Evolutionary conservation across 1,140 invertebrate species (phyloP).

Genomic region (Steinernema khuongi): DNA sequence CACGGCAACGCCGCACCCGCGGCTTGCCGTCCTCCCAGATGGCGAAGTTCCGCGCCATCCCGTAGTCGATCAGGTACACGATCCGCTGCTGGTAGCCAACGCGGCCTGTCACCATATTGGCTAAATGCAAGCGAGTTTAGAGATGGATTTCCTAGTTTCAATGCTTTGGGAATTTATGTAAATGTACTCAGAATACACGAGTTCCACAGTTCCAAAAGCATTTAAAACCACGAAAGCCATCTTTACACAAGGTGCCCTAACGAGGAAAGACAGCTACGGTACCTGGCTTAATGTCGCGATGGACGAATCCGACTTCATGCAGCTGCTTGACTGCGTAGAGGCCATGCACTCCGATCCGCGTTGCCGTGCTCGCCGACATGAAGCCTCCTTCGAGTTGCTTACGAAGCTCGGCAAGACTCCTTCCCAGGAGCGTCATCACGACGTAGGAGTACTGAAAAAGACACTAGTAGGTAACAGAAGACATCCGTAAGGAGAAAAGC

Average conservation of each 20-base stretch:
- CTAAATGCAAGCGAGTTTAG: not conserved
- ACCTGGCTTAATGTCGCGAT: slow-evolving; percentile 3
- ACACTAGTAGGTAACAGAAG: too few relatives aligned
- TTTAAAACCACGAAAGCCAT: not conserved
- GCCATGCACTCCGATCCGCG: not conserved
- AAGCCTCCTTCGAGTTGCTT: not conserved
- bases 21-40: slow-evolving; percentile 10
- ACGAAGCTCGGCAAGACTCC: not conserved
- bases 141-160: too few relatives aligned
- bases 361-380: not conserved
- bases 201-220: too few relatives aligned
- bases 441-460: slow-evolving; percentile 4
- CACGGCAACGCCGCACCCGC: not conserved
- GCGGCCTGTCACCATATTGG: not conserved
- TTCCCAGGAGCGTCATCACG: slow-evolving; percentile 1
- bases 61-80: slow-evolving; percentile 4
- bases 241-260: too few relatives aligned
- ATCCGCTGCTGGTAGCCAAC: not conserved
- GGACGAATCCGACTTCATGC: not conserved
- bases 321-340: slow-evolving; percentile 6
- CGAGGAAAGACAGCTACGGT: too few relatives aligned
- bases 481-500: not conserved
- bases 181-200: too few relatives aligned
- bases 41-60: not conserved
- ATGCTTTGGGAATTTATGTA: too few relatives aligned